Percentiles rank a stretch among this genome's conserved stretches.
Evolutionary conservation across 2,797 vertebrate species (phyloP).

Genomic region (Chaetodon trifasciatus): DNA sequence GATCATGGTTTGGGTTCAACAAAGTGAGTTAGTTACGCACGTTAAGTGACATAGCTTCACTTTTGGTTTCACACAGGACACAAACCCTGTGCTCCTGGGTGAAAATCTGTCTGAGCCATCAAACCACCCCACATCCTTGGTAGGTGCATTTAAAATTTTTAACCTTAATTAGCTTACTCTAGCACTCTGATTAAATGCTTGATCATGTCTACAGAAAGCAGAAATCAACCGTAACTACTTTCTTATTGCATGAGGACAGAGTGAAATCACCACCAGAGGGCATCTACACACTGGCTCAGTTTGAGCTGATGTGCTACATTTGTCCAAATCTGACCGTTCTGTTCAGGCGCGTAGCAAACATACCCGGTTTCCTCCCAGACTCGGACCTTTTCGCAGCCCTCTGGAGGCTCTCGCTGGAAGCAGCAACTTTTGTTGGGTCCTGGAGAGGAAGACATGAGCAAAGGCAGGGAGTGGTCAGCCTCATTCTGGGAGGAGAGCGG

Average conservation of each 20-base stretch:
- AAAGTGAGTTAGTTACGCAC: no score
- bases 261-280: slow-evolving; percentile 38
- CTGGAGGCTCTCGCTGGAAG: slow-evolving; percentile 93
- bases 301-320: neutral
- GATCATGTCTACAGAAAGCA: neutral
- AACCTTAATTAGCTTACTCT: neutral
- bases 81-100: no score
- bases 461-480: slow-evolving; percentile 77
- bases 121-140: no score
- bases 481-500: slow-evolving; percentile 78
- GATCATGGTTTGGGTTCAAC: no score
- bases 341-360: neutral
- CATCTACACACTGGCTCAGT: neutral
- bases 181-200: neutral
- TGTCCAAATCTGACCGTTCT: neutral
- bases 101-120: no score
- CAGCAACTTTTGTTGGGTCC: slow-evolving; percentile 92
- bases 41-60: no score
- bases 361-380: slow-evolving; percentile 84
- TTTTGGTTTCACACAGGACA: no score
- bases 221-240: neutral
- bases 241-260: neutral
- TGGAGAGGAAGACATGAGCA: slow-evolving; percentile 88
- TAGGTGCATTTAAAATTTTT: no score
- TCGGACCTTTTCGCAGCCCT: slow-evolving; percentile 91